These are phyloP conservation scores for Lampris megalopsis DNA, from an alignment of 2,113 vertebrate genomes.

Conservation along the genomic window DNA sequence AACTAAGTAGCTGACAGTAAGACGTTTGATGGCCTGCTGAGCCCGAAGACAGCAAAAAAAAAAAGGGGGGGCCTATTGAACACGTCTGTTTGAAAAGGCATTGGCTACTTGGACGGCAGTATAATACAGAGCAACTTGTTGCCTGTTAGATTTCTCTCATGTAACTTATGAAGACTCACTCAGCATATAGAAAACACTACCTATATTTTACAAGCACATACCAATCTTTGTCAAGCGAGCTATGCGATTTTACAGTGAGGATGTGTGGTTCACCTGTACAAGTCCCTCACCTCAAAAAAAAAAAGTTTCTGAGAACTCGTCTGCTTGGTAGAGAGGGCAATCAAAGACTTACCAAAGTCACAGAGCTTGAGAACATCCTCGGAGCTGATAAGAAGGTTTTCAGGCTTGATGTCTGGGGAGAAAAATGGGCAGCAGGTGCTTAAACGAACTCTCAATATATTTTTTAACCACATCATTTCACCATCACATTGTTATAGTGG, in stretches of 20 bases:
- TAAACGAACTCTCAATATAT: neutral
- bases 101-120: conserved; percentile 9
- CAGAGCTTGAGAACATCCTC: conserved; percentile 97
- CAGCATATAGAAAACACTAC: neutral
- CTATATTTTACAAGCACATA: conserved; percentile 12
- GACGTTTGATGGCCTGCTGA: no score
- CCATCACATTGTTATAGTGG: no score
- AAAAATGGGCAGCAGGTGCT: conserved; percentile 12
- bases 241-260: neutral
- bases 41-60: no score
- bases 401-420: conserved; percentile 95
- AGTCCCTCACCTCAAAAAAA: neutral
- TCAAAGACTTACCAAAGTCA: conserved; percentile 92
- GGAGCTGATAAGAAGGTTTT: conserved; percentile 98
- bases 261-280: neutral
- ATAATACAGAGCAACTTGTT: neutral
- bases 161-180: neutral
- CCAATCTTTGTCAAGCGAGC: conserved; percentile 4
- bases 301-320: neutral
- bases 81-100: neutral
- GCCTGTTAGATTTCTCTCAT: neutral
- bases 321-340: neutral
- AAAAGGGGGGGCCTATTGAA: no score
- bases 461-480: neutral
- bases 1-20: no score